Base-by-base conservation (phyloP, 1,140 invertebrate genomes). In the Armadillidium nasatum region DNA sequence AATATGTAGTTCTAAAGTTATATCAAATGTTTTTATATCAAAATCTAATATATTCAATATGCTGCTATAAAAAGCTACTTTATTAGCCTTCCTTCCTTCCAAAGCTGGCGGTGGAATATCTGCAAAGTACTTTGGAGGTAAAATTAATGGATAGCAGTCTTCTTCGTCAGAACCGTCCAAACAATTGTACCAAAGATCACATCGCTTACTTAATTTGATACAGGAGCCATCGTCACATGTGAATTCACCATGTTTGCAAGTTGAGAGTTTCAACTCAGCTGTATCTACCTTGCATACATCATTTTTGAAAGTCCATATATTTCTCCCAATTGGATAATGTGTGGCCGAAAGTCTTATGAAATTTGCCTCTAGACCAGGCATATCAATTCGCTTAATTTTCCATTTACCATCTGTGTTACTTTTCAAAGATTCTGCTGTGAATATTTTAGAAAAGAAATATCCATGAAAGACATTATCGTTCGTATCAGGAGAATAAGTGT, bases 11-110 rank as follows among this genome's bases (percentile, higher is more conserved):
- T 76, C 75, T 3, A 67, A n/a, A 2, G 75, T 60, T 6, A 76
- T 33, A 21, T 76, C 60, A 11, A 71, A 71, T 10, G 44, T 50
- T 0, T 22, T n/a, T 6, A 76, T 44, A 46, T 60, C 33, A 19
- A 76, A 54, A 1, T 21, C 44, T 0, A 60, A 23, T n/a, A 76
- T 54, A 23, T 23, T 60, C 19, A 71, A 23, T 19, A 76, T 76
- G 10, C 43, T 70, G 46, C 71, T 69, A n/a, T 76, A 22, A 23
- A 76, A 72, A 7, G 44, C 23, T n/a, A 76, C 45, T 10, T 76
- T 71, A 9, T 72, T n/a, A 1, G 19, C 4, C 7, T 72, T 46
- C 2, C n/a, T 15, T 21, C n/a, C 19, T 44, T 44, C 22, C 23
- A 11, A 15, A 10, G 70, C 15, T 15, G 50, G n/a, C 3, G 70